These are phyloP conservation scores for Xestia sexstrigata DNA, from an alignment of 2,888 invertebrate genomes.

Conservation along the genomic window DNA sequence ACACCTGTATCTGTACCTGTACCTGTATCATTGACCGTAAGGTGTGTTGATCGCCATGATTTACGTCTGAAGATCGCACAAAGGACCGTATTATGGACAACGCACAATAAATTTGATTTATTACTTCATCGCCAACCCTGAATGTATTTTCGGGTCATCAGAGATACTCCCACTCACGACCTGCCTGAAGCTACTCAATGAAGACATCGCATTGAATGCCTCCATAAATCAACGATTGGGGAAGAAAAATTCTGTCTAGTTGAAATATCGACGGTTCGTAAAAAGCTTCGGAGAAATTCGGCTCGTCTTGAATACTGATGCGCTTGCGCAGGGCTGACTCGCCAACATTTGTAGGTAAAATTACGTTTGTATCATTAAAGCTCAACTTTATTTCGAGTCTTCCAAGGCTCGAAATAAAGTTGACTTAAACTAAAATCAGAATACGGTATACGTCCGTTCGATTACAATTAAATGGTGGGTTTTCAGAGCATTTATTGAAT, in stretches of 20 bases:
- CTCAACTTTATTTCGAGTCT: background rate
- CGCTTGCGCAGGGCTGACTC: slow-evolving; percentile 55
- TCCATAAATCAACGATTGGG: slow-evolving; percentile 83
- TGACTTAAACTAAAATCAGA: background rate
- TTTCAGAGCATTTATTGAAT: background rate
- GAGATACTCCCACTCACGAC: slow-evolving; percentile 87
- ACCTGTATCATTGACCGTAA: slow-evolving; percentile 65
- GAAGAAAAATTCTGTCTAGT: slow-evolving; percentile 76
- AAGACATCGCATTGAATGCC: slow-evolving; percentile 86
- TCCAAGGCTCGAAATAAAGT: no score
- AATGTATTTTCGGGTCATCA: slow-evolving; percentile 84
- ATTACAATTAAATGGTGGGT: background rate
- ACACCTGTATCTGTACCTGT: no score
- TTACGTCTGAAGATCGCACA: slow-evolving; percentile 77
- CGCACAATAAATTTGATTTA: slow-evolving; percentile 87
- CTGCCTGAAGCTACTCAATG: slow-evolving; percentile 85
- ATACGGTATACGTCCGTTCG: background rate
- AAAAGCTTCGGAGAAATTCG: slow-evolving; percentile 64
- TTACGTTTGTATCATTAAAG: background rate
- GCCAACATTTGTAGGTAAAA: background rate
- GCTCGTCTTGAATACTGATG: slow-evolving; percentile 56
- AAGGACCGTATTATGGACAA: slow-evolving; percentile 80
- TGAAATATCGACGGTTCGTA: slow-evolving; percentile 76
- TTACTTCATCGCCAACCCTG: slow-evolving; percentile 82
- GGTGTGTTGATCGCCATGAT: slow-evolving; percentile 79